phyloP scores from a whole-genome alignment of 2,888 invertebrate species.

The Arctia plantaginis region DNA sequence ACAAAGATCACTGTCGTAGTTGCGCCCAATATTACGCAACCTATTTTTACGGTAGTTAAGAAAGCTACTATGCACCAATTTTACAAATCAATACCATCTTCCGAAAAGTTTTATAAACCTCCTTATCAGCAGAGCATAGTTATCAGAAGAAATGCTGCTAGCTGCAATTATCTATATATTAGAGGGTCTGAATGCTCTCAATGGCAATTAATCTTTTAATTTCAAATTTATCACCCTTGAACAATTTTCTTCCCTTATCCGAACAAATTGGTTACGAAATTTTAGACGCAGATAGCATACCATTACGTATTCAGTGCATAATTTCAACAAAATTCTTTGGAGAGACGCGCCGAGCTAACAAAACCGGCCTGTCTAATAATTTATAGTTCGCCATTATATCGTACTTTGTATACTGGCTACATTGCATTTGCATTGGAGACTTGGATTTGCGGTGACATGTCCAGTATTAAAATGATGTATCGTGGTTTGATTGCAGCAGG shows the following conservation, averaged over 20 bases:
- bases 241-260: not conserved
- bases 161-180: no score
- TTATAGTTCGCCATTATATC: constrained; percentile 80
- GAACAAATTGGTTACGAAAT: constrained; percentile 24
- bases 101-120: not conserved
- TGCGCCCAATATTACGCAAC: not conserved
- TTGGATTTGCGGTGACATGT: constrained; percentile 82
- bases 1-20: not conserved
- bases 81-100: not conserved
- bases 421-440: constrained; percentile 84
- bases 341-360: constrained; percentile 77
- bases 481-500: constrained; percentile 74
- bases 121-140: no score
- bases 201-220: not conserved
- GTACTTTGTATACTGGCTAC: constrained; percentile 71
- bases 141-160: no score
- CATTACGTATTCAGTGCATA: constrained; percentile 80
- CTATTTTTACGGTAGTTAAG: not conserved
- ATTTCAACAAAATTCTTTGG: constrained; percentile 82
- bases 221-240: not conserved
- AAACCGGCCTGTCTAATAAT: constrained; percentile 77
- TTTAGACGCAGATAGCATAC: constrained; percentile 64
- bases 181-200: not conserved
- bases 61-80: not conserved
- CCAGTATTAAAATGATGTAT: constrained; percentile 85